Conservation (phyloP, 2,888 invertebrate species). For the Morpho achilles region DNA sequence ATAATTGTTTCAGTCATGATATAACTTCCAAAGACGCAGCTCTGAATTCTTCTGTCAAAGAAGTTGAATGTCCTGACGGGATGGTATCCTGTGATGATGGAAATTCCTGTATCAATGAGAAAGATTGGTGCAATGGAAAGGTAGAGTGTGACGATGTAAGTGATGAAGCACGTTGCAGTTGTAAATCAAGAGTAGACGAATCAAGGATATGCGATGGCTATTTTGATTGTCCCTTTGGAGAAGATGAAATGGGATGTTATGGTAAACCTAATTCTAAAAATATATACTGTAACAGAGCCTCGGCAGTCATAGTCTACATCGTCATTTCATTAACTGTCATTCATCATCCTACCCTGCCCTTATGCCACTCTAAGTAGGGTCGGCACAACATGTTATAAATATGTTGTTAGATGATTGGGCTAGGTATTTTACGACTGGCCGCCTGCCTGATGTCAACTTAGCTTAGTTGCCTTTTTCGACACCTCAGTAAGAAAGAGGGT, state of each 20-base stretch:
- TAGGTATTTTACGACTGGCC: too few relatives aligned
- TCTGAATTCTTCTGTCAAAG: slow-evolving; percentile 39
- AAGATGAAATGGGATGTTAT: slow-evolving; percentile 89
- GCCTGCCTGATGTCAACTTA: too few relatives aligned
- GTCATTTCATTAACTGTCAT: too few relatives aligned
- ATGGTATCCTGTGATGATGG: slow-evolving; percentile 48
- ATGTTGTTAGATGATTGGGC: too few relatives aligned
- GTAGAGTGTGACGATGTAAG: slow-evolving; percentile 88
- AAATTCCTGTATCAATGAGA: slow-evolving; percentile 74
- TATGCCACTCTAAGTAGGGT: too few relatives aligned
- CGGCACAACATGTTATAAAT: too few relatives aligned
- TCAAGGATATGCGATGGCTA: slow-evolving; percentile 88
- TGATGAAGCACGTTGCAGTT: slow-evolving; percentile 87
- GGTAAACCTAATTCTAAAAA: slow-evolving; percentile 66
- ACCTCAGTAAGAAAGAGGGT: too few relatives aligned
- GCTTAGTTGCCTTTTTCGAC: too few relatives aligned
- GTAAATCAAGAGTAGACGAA: slow-evolving; percentile 83
- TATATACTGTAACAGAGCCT: too few relatives aligned
- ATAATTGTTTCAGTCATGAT: slow-evolving; percentile 33
- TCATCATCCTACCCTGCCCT: too few relatives aligned
- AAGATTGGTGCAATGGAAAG: slow-evolving; percentile 84
- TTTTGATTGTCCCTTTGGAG: slow-evolving; percentile 88
- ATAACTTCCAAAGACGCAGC: slow-evolving; percentile 25
- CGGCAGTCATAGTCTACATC: too few relatives aligned
- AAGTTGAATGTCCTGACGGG: slow-evolving; percentile 47